Conservation (phyloP, 1,140 invertebrate species). For the Eumeta japonica region DNA sequence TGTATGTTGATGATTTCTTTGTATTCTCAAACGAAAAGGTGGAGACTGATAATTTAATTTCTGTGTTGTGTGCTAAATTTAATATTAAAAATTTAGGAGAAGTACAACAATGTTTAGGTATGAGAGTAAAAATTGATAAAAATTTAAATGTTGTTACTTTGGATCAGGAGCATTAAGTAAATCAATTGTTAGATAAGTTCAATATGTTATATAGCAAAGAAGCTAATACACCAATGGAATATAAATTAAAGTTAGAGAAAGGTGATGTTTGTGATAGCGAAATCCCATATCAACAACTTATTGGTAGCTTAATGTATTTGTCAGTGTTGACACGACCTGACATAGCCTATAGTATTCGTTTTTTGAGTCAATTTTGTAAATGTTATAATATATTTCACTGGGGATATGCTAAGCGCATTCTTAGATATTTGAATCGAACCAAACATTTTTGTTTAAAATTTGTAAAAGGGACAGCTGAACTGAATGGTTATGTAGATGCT, state of each 20-base stretch:
- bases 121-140: neutral
- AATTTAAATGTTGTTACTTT: neutral
- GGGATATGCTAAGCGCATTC: neutral
- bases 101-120: too few species aligned
- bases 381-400: conserved; percentile 1
- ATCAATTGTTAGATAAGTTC: conserved; percentile 1
- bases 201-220: too few species aligned
- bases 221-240: neutral
- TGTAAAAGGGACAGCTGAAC: neutral
- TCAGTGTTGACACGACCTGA: conserved; percentile 3
- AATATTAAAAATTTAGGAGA: conserved; percentile 3
- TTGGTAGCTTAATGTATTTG: conserved; percentile 5
- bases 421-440: neutral
- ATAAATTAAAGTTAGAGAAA: neutral
- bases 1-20: too few species aligned
- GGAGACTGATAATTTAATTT: conserved; percentile 10
- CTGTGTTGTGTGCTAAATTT: conserved; percentile 9
- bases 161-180: neutral
- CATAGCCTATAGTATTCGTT: neutral
- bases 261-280: neutral
- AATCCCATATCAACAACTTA: conserved; percentile 4
- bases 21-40: conserved; percentile 6
- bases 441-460: too few species aligned
- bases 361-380: conserved; percentile 3
- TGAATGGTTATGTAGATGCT: conserved; percentile 27